Evolutionary conservation across 2,113 vertebrate species (phyloP).

Genomic region (Brachyistius frenatus): DNA sequence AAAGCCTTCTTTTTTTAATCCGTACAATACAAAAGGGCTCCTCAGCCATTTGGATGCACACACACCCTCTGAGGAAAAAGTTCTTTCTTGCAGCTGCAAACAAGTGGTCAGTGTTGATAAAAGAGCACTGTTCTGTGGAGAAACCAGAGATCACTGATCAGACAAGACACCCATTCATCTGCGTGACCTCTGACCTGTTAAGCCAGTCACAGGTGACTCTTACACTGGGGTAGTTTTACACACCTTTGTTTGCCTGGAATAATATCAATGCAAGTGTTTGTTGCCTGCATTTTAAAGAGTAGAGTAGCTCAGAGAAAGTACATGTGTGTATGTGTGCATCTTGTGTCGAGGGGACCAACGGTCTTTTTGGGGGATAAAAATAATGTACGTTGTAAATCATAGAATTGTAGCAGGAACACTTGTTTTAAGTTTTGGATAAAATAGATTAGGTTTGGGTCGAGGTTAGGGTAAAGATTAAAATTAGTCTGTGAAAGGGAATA

Average conservation of each 20-base stretch:
- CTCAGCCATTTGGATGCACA: conserved; percentile 18
- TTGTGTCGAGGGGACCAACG: no score
- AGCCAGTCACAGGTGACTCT: conserved; percentile 68
- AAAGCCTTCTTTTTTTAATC: no score
- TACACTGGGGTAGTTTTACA: conserved; percentile 56
- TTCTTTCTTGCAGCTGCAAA: conserved; percentile 41
- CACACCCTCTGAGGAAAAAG: conserved; percentile 20
- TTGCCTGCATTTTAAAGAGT: conserved; percentile 10
- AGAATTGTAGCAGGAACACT: no score
- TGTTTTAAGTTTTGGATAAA: no score
- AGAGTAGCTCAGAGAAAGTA: background rate
- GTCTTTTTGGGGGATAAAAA: background rate
- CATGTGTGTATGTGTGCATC: background rate
- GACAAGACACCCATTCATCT: conserved; percentile 68
- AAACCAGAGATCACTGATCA: conserved; percentile 68
- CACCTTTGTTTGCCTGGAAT: conserved; percentile 46
- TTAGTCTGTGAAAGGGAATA: no score
- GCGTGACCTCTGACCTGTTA: conserved; percentile 56
- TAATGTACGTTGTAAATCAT: no score
- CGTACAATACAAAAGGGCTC: background rate
- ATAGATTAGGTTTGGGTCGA: no score
- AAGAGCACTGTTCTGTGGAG: conserved; percentile 55
- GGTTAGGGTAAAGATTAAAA: no score
- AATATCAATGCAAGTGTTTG: conserved; percentile 16
- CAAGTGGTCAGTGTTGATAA: conserved; percentile 47